Evolutionary conservation across 2,113 vertebrate genomes (phyloP), one percentile per base, ranked within the genome.

Genomic region (Willisornis vidua): DNA sequence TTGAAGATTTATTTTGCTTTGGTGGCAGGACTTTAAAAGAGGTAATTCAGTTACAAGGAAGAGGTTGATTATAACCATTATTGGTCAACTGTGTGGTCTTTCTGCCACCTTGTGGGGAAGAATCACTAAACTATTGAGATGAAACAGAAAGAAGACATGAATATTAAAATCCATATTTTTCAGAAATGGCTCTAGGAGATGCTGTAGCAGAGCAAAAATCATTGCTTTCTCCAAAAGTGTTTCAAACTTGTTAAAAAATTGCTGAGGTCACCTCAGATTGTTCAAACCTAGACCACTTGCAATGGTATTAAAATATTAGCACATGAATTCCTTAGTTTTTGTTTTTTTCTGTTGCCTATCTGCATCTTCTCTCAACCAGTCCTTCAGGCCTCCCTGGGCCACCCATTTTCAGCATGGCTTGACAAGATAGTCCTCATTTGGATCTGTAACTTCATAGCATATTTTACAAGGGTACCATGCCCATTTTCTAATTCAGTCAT

Each of bases 51-150:
- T 55, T 57, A 37, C 45, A 54, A 90, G 75, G 5, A 52, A 79
- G 68, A 85, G 10, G 29, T 85, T 95, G 61, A 54, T 37, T 89
- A 35, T 0, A 88, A 57, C 59, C 71, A 12, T 90, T 84, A 51
- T 67, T 93, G 94, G 85, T 88, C 85, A 90, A 97, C 28, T 54
- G 80, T 93, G 97, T 95, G 96, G 83, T 97, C 96, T 95, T 97
- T 97, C 97, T 97, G 97, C 97, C 97, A 97, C 96, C 97, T 97
- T 96, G 97, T 97, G 97, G 97, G 96, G 91, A 97, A 93, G 77
- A 80, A 72, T 96, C 75, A 89, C 75, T 91, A 96, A 90, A 93
- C 89, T 89, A 41, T 55, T 85, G 51, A 79, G 78, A 84, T 33
- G 66, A 89, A 87, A 87, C 37, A 0, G 23, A 72, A 88, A 79